Evolutionary conservation across 2,113 vertebrate species (phyloP).

Genomic region (Pao palembangensis): DNA sequence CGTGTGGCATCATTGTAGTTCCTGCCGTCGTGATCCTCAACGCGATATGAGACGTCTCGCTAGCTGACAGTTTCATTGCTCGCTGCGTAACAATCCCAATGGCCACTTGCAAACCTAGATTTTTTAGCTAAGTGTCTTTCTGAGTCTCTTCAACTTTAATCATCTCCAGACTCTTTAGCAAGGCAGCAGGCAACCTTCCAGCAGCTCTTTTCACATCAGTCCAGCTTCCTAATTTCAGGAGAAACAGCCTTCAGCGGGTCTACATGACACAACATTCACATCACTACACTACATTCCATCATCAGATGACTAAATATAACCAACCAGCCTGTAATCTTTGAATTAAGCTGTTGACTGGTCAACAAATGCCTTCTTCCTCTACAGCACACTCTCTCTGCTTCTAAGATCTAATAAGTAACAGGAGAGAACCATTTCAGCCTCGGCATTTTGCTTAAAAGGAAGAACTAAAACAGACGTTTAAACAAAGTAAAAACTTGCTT

Average conservation of each 20-base stretch:
- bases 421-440: constrained; percentile 31
- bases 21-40: constrained; percentile 30
- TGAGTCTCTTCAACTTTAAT: constrained; percentile 35
- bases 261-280: background rate
- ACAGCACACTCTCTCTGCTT: background rate
- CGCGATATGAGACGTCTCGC: background rate
- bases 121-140: background rate
- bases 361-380: background rate
- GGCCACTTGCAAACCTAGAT: background rate
- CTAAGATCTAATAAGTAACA: constrained; percentile 49
- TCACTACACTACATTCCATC: too few species aligned
- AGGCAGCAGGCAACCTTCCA: constrained; percentile 12
- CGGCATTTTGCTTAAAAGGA: too few species aligned
- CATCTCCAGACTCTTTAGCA: constrained; percentile 19
- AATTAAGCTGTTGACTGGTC: background rate
- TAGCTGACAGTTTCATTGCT: background rate
- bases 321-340: background rate
- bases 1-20: constrained; percentile 48
- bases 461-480: too few species aligned
- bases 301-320: background rate
- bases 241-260: background rate
- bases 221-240: constrained; percentile 1
- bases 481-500: too few species aligned
- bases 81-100: background rate
- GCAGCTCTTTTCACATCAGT: constrained; percentile 14